Conservation (phyloP, 2,888 invertebrate species). For the Agriopis aurantiaria region DNA sequence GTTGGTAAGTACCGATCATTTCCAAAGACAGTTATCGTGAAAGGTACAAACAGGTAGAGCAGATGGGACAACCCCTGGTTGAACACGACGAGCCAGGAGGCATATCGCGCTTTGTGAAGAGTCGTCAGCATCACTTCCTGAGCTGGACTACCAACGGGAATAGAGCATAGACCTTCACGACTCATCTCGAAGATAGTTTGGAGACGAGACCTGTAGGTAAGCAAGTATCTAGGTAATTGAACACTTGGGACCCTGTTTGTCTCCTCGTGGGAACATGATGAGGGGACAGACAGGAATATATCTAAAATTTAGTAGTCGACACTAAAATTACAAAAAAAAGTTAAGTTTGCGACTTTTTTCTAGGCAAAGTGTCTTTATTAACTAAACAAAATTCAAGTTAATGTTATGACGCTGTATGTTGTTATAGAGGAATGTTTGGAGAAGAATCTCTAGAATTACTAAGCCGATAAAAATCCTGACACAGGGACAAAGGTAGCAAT, state of each 20-base stretch:
- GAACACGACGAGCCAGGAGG: slow-evolving; percentile 62
- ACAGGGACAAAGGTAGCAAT: too few relatives aligned
- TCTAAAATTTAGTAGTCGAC: too few relatives aligned
- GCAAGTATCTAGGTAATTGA: not conserved
- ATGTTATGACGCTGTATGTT: too few relatives aligned
- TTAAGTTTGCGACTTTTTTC: too few relatives aligned
- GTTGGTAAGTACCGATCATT: slow-evolving; percentile 63
- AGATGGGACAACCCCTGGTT: slow-evolving; percentile 61
- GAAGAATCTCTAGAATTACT: too few relatives aligned
- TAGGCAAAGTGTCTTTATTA: too few relatives aligned
- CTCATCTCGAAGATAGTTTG: slow-evolving; percentile 59
- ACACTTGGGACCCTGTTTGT: not conserved
- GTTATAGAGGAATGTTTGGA: too few relatives aligned
- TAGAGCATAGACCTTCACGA: slow-evolving; percentile 54
- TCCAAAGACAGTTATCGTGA: slow-evolving; percentile 61
- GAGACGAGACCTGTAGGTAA: slow-evolving; percentile 54
- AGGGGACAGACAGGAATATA: too few relatives aligned
- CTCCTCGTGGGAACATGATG: too few relatives aligned
- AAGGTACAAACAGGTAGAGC: slow-evolving; percentile 59
- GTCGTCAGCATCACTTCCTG: slow-evolving; percentile 51
- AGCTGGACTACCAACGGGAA: slow-evolving; percentile 53
- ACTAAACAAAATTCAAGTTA: too few relatives aligned
- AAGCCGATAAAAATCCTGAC: too few relatives aligned
- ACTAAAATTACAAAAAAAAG: too few relatives aligned
- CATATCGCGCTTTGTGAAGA: slow-evolving; percentile 54